Percentiles rank a stretch among this genome's conserved stretches.
Evolutionary conservation across 2,113 vertebrate species (phyloP).

Genomic region (Gyps fulvus): DNA sequence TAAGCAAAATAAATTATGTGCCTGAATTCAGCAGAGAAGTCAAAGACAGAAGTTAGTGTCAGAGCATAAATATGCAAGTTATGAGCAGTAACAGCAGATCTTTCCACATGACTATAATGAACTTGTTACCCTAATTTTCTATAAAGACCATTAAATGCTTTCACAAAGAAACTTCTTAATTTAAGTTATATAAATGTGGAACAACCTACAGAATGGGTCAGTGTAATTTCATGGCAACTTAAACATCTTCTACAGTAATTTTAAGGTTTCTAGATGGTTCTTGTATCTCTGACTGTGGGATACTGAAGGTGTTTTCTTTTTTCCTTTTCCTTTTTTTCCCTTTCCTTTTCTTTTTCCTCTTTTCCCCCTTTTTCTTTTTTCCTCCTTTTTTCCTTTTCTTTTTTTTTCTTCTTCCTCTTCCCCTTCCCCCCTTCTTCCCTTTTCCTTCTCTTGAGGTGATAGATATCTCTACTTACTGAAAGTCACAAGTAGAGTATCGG

Average conservation of each 20-base stretch:
- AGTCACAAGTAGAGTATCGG: background rate
- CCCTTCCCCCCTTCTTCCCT: accelerated
- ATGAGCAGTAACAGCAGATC: background rate
- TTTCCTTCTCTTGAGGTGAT: background rate
- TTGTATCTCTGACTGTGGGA: background rate
- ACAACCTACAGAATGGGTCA: background rate
- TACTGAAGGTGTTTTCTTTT: background rate
- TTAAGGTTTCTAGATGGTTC: background rate
- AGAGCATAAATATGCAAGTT: background rate
- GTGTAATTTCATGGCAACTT: background rate
- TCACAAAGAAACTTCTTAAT: background rate
- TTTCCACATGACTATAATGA: background rate
- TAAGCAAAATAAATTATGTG: background rate
- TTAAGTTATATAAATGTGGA: background rate
- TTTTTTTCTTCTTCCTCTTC: background rate
- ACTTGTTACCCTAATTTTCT: background rate
- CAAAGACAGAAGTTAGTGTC: background rate
- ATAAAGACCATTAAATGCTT: background rate
- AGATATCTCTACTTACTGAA: background rate
- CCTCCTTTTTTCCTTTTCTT: accelerated
- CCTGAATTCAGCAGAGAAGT: background rate
- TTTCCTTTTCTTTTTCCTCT: accelerated
- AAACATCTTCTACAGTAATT: background rate
- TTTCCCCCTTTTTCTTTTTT: accelerated
- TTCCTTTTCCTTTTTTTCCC: background rate